phyloP scores from a whole-genome alignment of 92 coral and sea anemone genomes.

The Micromussa lordhowensis region DNA sequence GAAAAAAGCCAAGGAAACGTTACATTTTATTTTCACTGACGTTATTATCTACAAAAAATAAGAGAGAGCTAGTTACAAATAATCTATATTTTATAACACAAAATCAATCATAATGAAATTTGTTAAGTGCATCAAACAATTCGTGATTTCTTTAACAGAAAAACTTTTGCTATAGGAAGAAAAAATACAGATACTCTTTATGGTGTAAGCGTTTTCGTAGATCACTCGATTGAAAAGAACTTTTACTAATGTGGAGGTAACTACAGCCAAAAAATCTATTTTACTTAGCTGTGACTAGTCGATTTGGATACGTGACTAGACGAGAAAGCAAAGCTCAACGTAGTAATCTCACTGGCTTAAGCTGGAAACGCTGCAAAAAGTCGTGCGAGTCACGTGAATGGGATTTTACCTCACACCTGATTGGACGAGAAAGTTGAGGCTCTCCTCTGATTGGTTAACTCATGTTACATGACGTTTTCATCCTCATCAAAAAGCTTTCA shows the following conservation, averaged over 20 bases:
- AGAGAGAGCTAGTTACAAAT: neutral
- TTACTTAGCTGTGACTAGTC: neutral
- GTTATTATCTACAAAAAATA: conserved; percentile 1
- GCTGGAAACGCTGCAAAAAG: too few relatives aligned
- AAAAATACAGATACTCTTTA: too few relatives aligned
- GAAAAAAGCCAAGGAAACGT: neutral
- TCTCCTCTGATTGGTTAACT: neutral
- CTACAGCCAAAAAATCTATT: neutral
- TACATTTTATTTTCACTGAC: neutral
- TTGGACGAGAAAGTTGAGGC: neutral
- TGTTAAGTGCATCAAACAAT: neutral
- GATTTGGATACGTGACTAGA: neutral
- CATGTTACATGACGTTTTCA: neutral
- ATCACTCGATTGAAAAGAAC: too few relatives aligned
- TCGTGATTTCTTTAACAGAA: neutral
- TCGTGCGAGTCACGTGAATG: too few relatives aligned
- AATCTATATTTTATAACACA: neutral
- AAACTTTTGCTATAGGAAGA: neutral
- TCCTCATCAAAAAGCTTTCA: neutral
- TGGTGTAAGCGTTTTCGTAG: too few relatives aligned
- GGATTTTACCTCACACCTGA: too few relatives aligned
- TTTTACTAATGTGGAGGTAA: neutral
- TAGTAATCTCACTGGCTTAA: neutral
- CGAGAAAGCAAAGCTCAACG: neutral
- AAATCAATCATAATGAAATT: neutral